Evolutionary conservation across 2,797 vertebrate genomes (phyloP).

Genomic region (Nasua narica): DNA sequence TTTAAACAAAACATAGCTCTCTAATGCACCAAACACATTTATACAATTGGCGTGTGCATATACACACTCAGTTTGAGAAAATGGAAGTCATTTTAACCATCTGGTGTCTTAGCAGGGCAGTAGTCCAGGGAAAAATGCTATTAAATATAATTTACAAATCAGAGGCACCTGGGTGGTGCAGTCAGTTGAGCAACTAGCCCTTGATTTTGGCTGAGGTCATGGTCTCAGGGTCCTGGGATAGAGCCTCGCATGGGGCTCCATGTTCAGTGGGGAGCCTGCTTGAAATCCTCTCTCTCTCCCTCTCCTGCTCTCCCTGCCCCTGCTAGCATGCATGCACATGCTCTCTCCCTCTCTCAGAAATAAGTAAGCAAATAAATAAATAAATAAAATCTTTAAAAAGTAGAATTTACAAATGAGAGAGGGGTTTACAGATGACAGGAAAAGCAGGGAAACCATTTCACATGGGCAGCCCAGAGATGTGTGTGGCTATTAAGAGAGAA

Average conservation of each 20-base stretch:
- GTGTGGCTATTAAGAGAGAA: background rate
- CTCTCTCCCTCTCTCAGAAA: background rate
- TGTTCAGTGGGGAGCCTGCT: background rate
- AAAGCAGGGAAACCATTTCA: background rate
- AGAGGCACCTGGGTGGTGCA: background rate
- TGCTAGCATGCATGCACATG: rapidly evolving
- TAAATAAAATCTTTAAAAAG: background rate
- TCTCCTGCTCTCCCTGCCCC: background rate
- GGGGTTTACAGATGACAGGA: background rate
- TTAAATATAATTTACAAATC: conserved; percentile 1
- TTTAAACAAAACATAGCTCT: background rate
- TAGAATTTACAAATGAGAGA: background rate
- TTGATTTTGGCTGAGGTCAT: background rate
- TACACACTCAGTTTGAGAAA: background rate
- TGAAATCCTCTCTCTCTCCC: background rate
- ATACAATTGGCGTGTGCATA: background rate
- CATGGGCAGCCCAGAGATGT: background rate
- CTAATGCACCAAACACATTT: background rate
- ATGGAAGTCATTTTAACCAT: background rate
- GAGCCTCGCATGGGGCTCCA: background rate
- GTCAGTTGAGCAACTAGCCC: background rate
- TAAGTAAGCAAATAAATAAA: background rate
- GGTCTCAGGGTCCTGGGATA: background rate
- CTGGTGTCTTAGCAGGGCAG: background rate
- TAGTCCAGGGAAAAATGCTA: conserved; percentile 19